A percentile compares a stretch with the other conserved stretches of the same genome.
These are phyloP conservation scores for Meliscaeva auricollis DNA, from an alignment of 2,888 invertebrate species.

Conservation along the genomic window DNA sequence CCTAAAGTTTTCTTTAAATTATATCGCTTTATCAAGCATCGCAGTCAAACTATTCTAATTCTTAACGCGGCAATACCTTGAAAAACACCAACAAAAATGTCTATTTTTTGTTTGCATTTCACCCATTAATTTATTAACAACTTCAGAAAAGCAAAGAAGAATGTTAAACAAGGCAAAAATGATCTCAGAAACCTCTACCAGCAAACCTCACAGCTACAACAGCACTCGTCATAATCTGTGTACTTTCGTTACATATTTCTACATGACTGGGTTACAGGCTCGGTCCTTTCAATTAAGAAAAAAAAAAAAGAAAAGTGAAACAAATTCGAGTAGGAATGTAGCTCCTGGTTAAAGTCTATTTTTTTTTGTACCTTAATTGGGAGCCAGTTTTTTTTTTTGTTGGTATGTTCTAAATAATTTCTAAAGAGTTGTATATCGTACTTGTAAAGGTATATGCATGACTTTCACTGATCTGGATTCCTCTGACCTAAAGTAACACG, in stretches of 20 bases:
- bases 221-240: neutral
- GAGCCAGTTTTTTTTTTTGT: slow-evolving; percentile 2
- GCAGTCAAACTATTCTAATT: too few species aligned
- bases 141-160: neutral
- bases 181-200: slow-evolving; percentile 19
- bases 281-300: slow-evolving; percentile 6
- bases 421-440: slow-evolving; percentile 12
- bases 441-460: slow-evolving; percentile 7
- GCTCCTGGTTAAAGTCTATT: slow-evolving; percentile 1
- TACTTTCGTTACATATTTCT: slow-evolving; percentile 4
- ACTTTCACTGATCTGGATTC: slow-evolving; percentile 61
- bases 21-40: too few species aligned
- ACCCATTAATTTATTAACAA: neutral
- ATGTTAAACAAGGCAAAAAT: neutral
- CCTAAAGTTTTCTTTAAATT: too few species aligned
- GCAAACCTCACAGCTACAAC: neutral
- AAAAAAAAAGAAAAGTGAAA: slow-evolving; percentile 1
- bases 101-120: neutral
- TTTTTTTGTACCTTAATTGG: slow-evolving; percentile 34
- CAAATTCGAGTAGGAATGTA: slow-evolving; percentile 25
- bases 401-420: slow-evolving; percentile 14
- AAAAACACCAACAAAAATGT: neutral
- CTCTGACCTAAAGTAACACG: slow-evolving; percentile 57
- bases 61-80: too few species aligned
- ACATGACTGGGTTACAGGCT: slow-evolving; percentile 12